These are phyloP conservation scores for Anabas testudineus DNA, from an alignment of 2,797 vertebrate species.

Conservation along the genomic window DNA sequence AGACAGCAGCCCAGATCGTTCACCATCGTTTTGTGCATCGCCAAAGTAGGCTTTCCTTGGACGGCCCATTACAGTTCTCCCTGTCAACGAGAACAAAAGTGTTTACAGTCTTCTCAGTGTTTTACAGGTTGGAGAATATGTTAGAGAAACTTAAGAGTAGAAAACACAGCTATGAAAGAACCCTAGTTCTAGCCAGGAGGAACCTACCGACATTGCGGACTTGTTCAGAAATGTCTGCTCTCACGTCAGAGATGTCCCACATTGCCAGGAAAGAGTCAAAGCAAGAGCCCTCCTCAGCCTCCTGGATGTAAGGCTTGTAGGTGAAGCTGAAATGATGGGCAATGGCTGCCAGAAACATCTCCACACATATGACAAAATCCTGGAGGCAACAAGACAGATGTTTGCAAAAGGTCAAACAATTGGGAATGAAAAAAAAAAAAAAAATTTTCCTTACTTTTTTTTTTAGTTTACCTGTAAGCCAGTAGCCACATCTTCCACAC, in stretches of 20 bases:
- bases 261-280: slow-evolving; percentile 98
- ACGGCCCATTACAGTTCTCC: slow-evolving; percentile 95
- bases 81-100: slow-evolving; percentile 70
- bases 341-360: slow-evolving; percentile 98
- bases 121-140: background rate
- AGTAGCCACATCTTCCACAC: slow-evolving; percentile 96
- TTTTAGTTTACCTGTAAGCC: slow-evolving; percentile 90
- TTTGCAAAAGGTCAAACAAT: background rate
- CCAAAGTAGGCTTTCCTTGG: slow-evolving; percentile 91
- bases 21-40: slow-evolving; percentile 89
- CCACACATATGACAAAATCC: slow-evolving; percentile 98
- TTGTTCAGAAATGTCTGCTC: slow-evolving; percentile 97
- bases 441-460: background rate
- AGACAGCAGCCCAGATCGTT: slow-evolving; percentile 94
- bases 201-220: slow-evolving; percentile 97
- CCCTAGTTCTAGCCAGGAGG: background rate
- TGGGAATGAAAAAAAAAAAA: background rate
- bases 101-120: background rate
- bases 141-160: background rate
- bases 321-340: slow-evolving; percentile 97
- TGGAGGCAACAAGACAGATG: slow-evolving; percentile 58
- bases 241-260: slow-evolving; percentile 98
- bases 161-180: background rate
- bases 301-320: slow-evolving; percentile 97
- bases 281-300: slow-evolving; percentile 96